phyloP scores from a whole-genome alignment of 2,113 vertebrate species.

The Theristicus caerulescens region DNA sequence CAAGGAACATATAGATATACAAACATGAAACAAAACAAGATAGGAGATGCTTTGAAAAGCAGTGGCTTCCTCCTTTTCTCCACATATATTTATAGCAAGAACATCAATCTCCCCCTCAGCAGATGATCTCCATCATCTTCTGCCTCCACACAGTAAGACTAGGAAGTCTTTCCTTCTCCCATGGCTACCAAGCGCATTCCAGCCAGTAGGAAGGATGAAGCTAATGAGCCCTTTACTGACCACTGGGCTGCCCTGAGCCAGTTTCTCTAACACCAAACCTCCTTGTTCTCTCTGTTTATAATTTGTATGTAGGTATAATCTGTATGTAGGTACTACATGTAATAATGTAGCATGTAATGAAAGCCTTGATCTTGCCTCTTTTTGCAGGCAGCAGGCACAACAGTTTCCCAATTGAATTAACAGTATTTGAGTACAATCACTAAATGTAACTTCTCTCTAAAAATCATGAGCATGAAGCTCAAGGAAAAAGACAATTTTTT shows the following conservation, averaged over 20 bases:
- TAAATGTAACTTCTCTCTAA: background rate
- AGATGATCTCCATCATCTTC: background rate
- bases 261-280: background rate
- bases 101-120: background rate
- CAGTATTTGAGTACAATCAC: background rate
- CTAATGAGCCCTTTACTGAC: background rate
- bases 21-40: background rate
- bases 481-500: background rate
- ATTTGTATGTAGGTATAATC: background rate
- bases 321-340: background rate
- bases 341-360: background rate
- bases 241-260: background rate
- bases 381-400: background rate
- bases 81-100: background rate
- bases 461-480: background rate
- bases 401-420: background rate
- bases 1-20: fast-evolving
- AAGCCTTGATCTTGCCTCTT: background rate
- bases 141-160: background rate
- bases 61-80: background rate
- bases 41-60: background rate
- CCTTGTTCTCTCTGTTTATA: background rate
- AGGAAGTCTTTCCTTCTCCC: background rate
- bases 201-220: background rate
- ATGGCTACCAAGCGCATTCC: background rate